Evolutionary conservation across 2,888 invertebrate species (phyloP).

Genomic region (Eupsilia transversa): DNA sequence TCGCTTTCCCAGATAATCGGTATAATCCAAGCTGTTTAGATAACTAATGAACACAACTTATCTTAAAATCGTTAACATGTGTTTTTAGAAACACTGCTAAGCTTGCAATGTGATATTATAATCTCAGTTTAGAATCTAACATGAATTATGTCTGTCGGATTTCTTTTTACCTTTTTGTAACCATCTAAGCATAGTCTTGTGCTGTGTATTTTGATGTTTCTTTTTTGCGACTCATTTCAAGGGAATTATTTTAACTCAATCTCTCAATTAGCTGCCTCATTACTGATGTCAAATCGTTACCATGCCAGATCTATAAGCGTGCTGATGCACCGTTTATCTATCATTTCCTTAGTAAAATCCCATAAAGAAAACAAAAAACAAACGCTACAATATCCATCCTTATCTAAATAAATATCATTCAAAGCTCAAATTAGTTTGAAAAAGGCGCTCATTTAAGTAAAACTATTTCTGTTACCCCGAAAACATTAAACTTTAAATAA

Average conservation of each 20-base stretch:
- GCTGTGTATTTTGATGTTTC: background rate
- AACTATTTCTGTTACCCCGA: constrained; percentile 67
- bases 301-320: background rate
- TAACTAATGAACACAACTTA: constrained; percentile 80
- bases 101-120: constrained; percentile 55
- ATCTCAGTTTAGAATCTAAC: constrained; percentile 57
- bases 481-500: constrained; percentile 47
- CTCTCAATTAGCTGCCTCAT: background rate
- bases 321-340: background rate
- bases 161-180: constrained; percentile 19
- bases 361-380: constrained; percentile 35
- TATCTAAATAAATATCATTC: constrained; percentile 65
- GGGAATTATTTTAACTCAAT: background rate
- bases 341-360: constrained; percentile 11
- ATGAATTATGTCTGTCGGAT: constrained; percentile 42
- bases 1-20: constrained; percentile 75
- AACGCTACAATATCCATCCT: constrained; percentile 30
- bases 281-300: background rate
- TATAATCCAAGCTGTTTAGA: constrained; percentile 81
- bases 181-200: background rate
- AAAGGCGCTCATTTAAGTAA: constrained; percentile 72
- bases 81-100: constrained; percentile 53
- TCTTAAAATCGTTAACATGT: constrained; percentile 63
- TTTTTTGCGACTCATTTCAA: constrained; percentile 2
- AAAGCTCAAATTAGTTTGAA: constrained; percentile 66